Evolutionary conservation across 2,888 invertebrate genomes (phyloP), one percentile per base, ranked within the genome.

Genomic region (Saturnia japonica): DNA sequence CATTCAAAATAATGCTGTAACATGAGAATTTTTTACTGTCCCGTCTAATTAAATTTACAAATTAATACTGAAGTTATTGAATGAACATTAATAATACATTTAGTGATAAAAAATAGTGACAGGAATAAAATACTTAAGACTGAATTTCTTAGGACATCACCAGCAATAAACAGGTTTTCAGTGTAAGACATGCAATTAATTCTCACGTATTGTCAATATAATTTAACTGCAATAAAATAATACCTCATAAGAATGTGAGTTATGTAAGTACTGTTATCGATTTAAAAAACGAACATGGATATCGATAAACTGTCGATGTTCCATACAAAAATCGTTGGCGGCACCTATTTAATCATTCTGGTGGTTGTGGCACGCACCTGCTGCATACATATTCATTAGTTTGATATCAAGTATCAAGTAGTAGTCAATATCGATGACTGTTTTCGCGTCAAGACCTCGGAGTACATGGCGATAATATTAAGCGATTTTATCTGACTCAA

Each of bases 331-430:
- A 90, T 90, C 88, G 88, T 89, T 82, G 87, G 88, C 88, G 90
- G 91, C 90, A 90, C 89, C 88, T 88, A 90, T 87, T 93, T 91
- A 90, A 92, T 91, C 90, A 91, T 88, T 87, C 81, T 76, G 76
- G 74, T 74, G 78, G 74, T 75, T 75, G 76, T 77, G 70, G 74
- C 72, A 75, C 85, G 86, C 92, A 93, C 92, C 93, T 93, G 93
- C 91, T 83, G 79, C 87, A 93, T 93, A 91, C 93, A 93, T 93
- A 93, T 93, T 93, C 92, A 93, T 93, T 90, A 90, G 81, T 75
- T 78, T 78, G 84, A 79, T 88, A 89, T 90, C 89, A 84, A 79
- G 82, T 88, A 86, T 87, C 85, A 82, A 80, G 79, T 80, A 82
- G 78, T 85, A 85, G 87, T 88, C 88, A 84, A 84, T 87, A 88